Evolutionary conservation across 2,888 invertebrate species (phyloP), one percentile per base, ranked within the genome.

Genomic region (Myathropa florea): DNA sequence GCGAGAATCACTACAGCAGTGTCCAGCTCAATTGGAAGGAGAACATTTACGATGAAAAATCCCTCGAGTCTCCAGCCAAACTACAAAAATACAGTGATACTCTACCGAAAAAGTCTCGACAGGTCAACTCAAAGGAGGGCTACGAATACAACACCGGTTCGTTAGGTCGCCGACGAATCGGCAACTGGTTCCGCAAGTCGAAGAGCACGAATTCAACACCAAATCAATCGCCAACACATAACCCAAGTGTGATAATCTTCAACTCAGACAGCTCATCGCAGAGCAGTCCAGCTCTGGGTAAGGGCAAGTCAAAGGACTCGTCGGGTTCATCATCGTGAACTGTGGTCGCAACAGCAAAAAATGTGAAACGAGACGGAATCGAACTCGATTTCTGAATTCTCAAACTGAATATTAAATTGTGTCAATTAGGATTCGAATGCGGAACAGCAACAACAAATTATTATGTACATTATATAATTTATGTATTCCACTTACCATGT

Each of bases 151-250:
- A 90, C 57, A 92, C 93, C 3, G 91, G 92, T 1, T 93, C 93
- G 18, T 88, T 93, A 79, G 92, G 93, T 2, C 91, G 93, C n/a
- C 91, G 92, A 9, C 91, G 92, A 53, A 90, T 93, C 57, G 93
- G 93, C 39, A 93, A 92, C 89, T 93, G 93, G 93, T 93, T 93
- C 82, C 91, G 93, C 26, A 93, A 93, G 72, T 91, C 93, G 39
- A 93, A 93, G 88, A 92, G 92, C 84, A 91, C 91, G 24, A 92
- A 92, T 81, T 92, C 92, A 68, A 93, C 93, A 28, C 93, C 93
- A 7, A 93, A 92, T 88, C 93, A 93, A 78, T 93, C 93, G 59
- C 93, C 93, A 23, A 93, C 93, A 36, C 93, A 93, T 85, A 92
- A 92, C 86, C 90, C 91, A n/a, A 84, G 73, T 83, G 80, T 83